phyloP scores from a whole-genome alignment of 30 jellyfish, hydroid and myxozoan genomes.

The Nemopilema nomurai region DNA sequence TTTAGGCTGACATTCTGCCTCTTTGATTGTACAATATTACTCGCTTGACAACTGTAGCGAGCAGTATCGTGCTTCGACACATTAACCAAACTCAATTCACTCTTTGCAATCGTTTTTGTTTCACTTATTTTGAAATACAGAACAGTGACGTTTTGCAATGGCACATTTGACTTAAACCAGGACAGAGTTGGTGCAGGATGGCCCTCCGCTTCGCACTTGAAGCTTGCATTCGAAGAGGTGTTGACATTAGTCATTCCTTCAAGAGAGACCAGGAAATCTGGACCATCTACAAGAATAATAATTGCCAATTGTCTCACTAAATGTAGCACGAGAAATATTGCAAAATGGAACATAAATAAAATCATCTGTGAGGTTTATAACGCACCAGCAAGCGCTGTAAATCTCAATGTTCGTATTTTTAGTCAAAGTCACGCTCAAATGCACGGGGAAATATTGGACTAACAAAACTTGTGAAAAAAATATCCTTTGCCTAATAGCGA shows the following conservation, averaged over 20 bases:
- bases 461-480: no score
- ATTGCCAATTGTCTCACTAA: no score
- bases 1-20: constrained; percentile 34
- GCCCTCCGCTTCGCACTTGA: constrained; percentile 61
- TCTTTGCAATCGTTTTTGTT: constrained; percentile 53
- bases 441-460: no score
- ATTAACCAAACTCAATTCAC: constrained; percentile 25
- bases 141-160: constrained; percentile 10
- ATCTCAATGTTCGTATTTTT: no score
- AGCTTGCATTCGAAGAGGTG: constrained; percentile 28
- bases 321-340: no score
- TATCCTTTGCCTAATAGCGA: no score
- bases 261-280: constrained; percentile 38
- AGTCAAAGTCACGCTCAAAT: no score
- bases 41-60: constrained; percentile 68
- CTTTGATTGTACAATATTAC: constrained; percentile 51
- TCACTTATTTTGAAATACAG: background rate
- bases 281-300: constrained; percentile 51
- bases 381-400: no score
- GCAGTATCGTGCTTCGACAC: constrained; percentile 60
- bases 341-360: no score
- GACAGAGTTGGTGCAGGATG: constrained; percentile 56
- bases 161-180: constrained; percentile 45
- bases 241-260: constrained; percentile 17
- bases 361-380: no score